Evolutionary conservation across 1,140 invertebrate species (phyloP), one percentile per base, ranked within the genome.

Genomic region (Agrilus planipennis): DNA sequence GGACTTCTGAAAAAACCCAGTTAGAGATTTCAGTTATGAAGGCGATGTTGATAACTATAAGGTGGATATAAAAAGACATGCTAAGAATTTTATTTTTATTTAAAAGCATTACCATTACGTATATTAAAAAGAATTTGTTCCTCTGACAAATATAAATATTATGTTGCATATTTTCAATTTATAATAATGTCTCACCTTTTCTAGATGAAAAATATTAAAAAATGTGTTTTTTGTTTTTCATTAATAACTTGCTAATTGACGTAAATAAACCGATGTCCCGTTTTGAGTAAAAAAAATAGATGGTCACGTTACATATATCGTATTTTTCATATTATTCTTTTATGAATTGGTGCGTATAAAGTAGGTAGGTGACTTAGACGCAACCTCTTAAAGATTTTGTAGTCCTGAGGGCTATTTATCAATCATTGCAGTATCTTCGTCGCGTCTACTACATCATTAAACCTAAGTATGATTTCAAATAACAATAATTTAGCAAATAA

Each of bases 91-190:
- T 22, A 50, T 41, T 43, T 45, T 42, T 50, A 50, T 23, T 48
- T 50, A 39, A 53, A 53, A 51, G 29, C 46, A 17, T 41, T 34
- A 44, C 38, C 46, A 44, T 34, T 16, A n/a, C 36, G 23, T 45
- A 39, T 50, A 38, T 50, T 47, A 39, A 50, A 50, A 25, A 25
- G 45, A 47, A 52, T 52, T 52, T 50, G 48, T 51, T 52, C 45
- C 10, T 45, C 42, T 12, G 45, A 50, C 21, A 52, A 50, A 54
- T 52, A 50, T 47, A 45, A 51, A 51, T 18, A 48, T 25, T 40
- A 32, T 27, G 7, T 9, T 9, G 23, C 19, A 18, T 34, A 25
- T 22, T 25, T 45, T 45, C 7, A 27, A 27, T 27, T 27, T 27
- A 12, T 27, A 27, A 27, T 27, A n/a, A n/a, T n/a, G n/a, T n/a